These are phyloP conservation scores for Melinopterus prodromus DNA, from an alignment of 2,888 invertebrate genomes.

Conservation along the genomic window DNA sequence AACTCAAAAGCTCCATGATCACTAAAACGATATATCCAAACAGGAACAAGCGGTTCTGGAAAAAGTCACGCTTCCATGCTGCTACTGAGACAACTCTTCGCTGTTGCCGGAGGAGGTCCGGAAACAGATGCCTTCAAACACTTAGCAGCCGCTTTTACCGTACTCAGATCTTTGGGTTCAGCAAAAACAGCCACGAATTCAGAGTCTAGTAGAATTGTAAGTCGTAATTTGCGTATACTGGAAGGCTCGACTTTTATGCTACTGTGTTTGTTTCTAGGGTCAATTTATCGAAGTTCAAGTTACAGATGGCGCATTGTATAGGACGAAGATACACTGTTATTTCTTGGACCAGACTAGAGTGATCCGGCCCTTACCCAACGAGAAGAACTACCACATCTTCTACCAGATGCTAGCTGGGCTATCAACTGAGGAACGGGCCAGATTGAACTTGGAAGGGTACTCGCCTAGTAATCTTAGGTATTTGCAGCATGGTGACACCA, in stretches of 20 bases:
- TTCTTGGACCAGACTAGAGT: slow-evolving; percentile 94
- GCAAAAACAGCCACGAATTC: slow-evolving; percentile 91
- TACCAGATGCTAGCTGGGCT: slow-evolving; percentile 95
- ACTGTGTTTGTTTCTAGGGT: slow-evolving; percentile 66
- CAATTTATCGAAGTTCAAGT: slow-evolving; percentile 97
- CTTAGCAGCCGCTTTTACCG: slow-evolving; percentile 93
- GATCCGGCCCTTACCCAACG: slow-evolving; percentile 82
- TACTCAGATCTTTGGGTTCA: slow-evolving; percentile 88
- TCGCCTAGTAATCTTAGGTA: slow-evolving; percentile 83
- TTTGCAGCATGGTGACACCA: slow-evolving; percentile 76
- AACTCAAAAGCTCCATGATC: background rate
- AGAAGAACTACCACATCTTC: slow-evolving; percentile 97
- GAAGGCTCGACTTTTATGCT: slow-evolving; percentile 14
- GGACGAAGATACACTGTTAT: slow-evolving; percentile 96
- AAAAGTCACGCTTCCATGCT: slow-evolving; percentile 95
- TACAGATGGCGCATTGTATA: slow-evolving; percentile 91
- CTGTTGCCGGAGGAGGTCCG: slow-evolving; percentile 92
- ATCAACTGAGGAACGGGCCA: slow-evolving; percentile 83
- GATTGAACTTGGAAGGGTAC: slow-evolving; percentile 88
- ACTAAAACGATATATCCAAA: slow-evolving; percentile 7
- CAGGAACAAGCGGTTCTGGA: slow-evolving; percentile 90
- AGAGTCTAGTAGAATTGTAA: slow-evolving; percentile 92
- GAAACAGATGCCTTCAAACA: slow-evolving; percentile 97
- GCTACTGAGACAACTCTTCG: slow-evolving; percentile 88
- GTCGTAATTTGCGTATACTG: slow-evolving; percentile 46